A percentile compares a stretch with the other conserved stretches of the same genome.
phyloP scores from a whole-genome alignment of 2,797 vertebrate genomes.

The Argya squamiceps region DNA sequence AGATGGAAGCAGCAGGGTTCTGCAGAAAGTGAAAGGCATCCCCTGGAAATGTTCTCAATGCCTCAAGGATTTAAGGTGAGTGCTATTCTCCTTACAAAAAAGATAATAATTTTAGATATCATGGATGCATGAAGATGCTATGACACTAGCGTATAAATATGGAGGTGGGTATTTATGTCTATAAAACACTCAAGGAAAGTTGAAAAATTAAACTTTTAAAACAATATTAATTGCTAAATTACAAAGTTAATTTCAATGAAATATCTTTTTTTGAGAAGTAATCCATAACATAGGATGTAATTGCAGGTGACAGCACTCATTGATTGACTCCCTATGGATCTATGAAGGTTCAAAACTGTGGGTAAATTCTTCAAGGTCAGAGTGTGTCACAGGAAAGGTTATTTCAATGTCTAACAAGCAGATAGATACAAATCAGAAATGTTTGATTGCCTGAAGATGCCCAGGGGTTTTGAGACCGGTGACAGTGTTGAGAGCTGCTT shows the following conservation, averaged over 20 bases:
- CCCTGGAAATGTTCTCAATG: background rate
- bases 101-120: background rate
- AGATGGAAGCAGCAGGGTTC: background rate
- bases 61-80: background rate
- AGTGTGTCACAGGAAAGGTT: background rate
- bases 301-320: background rate
- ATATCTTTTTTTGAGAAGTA: background rate
- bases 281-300: background rate
- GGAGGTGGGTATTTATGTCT: background rate
- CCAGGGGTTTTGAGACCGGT: background rate
- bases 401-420: background rate
- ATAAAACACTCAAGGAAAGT: background rate
- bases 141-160: background rate
- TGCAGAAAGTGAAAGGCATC: background rate
- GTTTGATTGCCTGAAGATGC: background rate
- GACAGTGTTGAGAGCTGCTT: background rate
- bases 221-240: background rate
- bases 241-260: background rate
- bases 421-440: background rate
- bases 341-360: background rate
- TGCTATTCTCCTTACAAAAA: background rate
- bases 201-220: background rate
- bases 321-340: background rate
- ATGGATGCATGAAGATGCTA: background rate
- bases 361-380: background rate